Percentiles rank a stretch among this genome's conserved stretches.
Conservation (phyloP, 2,797 vertebrate genomes). For the Coccyzus lansbergi region DNA sequence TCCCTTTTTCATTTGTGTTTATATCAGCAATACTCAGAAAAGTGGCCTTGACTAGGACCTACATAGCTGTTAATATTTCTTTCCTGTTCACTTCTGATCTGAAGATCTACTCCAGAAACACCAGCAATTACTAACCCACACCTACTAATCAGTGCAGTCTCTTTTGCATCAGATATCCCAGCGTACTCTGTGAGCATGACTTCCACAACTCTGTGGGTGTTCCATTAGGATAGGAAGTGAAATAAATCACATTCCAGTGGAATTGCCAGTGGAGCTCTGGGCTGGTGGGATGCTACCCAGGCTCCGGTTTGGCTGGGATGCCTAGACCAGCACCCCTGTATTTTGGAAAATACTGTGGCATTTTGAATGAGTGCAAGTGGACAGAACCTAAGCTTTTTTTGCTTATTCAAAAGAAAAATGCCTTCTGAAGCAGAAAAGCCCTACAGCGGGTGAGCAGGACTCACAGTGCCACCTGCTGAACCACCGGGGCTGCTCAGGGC, state of each 20-base stretch:
- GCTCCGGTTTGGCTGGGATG: slow-evolving; percentile 23
- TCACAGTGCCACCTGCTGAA: slow-evolving; percentile 68
- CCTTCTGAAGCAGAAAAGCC: slow-evolving; percentile 1
- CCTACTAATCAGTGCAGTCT: not conserved
- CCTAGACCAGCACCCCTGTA: not conserved
- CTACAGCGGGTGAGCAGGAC: not conserved
- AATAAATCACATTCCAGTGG: slow-evolving; percentile 48
- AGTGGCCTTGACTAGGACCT: not conserved
- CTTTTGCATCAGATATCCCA: not conserved
- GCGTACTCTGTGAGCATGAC: not conserved
- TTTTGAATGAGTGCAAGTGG: slow-evolving; percentile 28
- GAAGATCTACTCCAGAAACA: not conserved
- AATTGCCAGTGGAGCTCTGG: not conserved
- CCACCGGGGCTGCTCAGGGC: not conserved
- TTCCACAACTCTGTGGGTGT: slow-evolving; percentile 49
- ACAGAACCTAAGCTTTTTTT: slow-evolving; percentile 48
- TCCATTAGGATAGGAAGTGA: slow-evolving; percentile 55
- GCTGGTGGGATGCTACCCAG: slow-evolving; percentile 8
- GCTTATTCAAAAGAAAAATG: slow-evolving; percentile 43
- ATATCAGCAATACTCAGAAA: not conserved
- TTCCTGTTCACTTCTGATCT: not conserved
- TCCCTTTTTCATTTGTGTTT: not conserved
- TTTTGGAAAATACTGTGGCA: slow-evolving; percentile 27
- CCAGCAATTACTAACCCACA: not conserved
- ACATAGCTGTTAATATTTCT: not conserved